Evolutionary conservation across 1,140 invertebrate species (phyloP).

Genomic region (Bombus vancouverensis): DNA sequence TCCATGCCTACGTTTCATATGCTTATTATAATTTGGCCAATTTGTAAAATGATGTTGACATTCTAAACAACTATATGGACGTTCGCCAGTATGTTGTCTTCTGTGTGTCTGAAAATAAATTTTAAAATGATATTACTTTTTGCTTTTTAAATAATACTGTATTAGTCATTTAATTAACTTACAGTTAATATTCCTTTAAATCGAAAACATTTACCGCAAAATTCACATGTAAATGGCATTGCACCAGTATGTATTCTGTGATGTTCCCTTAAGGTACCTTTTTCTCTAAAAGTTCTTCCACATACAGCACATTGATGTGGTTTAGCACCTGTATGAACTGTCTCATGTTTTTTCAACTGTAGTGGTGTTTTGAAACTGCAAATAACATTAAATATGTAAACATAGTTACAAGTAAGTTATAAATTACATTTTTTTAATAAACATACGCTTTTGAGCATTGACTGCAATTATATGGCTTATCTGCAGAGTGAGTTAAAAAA

Average conservation of each 20-base stretch:
- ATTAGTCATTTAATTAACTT: conserved; percentile 50
- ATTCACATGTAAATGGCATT: conserved; percentile 90
- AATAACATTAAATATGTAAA: conserved; percentile 61
- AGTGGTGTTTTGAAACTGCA: conserved; percentile 83
- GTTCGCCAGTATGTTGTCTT: conserved; percentile 85
- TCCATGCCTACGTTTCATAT: conserved; percentile 88
- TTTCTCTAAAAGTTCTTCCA: conserved; percentile 87
- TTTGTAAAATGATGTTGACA: conserved; percentile 89
- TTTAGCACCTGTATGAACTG: conserved; percentile 87
- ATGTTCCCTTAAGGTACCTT: conserved; percentile 85
- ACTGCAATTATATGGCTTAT: conserved; percentile 80
- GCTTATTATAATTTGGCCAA: conserved; percentile 90
- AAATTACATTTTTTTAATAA: conserved; percentile 13
- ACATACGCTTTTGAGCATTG: conserved; percentile 80
- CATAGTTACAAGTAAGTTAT: not conserved
- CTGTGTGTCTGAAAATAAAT: conserved; percentile 83
- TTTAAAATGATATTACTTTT: conserved; percentile 1
- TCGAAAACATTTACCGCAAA: conserved; percentile 87
- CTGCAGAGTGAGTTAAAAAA: conserved; percentile 83
- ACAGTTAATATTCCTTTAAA: conserved; percentile 87
- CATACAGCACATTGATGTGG: conserved; percentile 90
- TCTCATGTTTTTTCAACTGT: conserved; percentile 84
- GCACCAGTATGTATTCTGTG: conserved; percentile 91
- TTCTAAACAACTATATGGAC: conserved; percentile 83
- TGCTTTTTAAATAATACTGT: not conserved